Evolutionary conservation across 2,113 vertebrate genomes (phyloP).

Genomic region (Ancistrus triradiatus): DNA sequence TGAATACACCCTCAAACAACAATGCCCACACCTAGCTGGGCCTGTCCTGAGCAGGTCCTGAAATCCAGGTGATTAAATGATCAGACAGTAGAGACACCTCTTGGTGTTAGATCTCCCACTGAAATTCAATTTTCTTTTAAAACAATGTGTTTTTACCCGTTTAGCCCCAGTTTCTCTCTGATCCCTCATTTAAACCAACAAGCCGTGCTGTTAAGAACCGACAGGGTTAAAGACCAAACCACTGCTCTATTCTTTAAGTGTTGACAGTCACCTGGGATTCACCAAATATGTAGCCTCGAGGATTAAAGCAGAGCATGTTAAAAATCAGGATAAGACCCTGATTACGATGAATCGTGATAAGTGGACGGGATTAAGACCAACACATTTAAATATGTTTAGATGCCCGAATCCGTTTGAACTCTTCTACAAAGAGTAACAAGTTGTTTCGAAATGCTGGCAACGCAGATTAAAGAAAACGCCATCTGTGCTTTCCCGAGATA

Average conservation of each 20-base stretch:
- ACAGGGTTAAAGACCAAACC: background rate
- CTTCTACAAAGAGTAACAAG: background rate
- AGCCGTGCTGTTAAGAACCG: background rate
- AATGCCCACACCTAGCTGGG: too few relatives aligned
- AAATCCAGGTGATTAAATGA: too few relatives aligned
- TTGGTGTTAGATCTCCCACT: too few relatives aligned
- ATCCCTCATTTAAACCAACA: background rate
- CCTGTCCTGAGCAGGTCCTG: too few relatives aligned
- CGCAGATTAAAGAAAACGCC: conserved; percentile 5
- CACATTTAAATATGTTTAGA: background rate
- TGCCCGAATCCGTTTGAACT: too few relatives aligned
- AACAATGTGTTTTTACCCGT: too few relatives aligned
- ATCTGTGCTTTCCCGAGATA: background rate
- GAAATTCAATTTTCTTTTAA: too few relatives aligned
- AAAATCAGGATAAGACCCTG: background rate
- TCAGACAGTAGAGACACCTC: too few relatives aligned
- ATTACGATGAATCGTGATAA: background rate
- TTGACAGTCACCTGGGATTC: background rate
- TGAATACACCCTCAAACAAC: too few relatives aligned
- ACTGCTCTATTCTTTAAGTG: background rate
- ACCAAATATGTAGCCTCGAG: background rate
- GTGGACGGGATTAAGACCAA: background rate
- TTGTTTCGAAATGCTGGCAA: background rate
- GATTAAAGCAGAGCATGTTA: background rate
- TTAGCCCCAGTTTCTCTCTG: too few relatives aligned